Evolutionary conservation across 1,140 invertebrate genomes (phyloP).

Genomic region (Metopolophium dirhodum): DNA sequence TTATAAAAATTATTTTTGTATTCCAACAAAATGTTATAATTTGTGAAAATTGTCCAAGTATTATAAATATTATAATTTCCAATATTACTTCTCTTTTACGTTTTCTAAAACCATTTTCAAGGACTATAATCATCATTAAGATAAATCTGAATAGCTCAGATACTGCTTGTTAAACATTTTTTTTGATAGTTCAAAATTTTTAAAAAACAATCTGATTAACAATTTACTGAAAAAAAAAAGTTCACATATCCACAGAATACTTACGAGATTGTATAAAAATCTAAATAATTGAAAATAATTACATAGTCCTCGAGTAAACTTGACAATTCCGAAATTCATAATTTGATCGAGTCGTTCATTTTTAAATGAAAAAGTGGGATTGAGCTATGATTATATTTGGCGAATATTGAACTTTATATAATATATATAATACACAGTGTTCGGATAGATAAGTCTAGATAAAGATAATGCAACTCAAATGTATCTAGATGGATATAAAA

Average conservation of each 20-base stretch:
- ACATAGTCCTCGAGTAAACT: no score
- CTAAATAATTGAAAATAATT: not conserved
- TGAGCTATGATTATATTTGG: not conserved
- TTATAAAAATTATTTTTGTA: not conserved
- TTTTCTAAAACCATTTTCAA: not conserved
- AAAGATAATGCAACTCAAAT: no score
- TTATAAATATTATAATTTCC: no score
- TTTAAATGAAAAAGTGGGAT: not conserved
- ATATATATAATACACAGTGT: no score
- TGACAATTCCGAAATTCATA: not conserved
- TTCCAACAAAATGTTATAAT: no score
- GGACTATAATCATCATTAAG: no score
- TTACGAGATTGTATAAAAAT: not conserved
- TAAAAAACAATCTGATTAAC: not conserved
- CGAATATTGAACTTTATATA: not conserved
- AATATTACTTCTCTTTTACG: not conserved
- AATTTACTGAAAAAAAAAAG: not conserved
- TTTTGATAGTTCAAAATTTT: not conserved
- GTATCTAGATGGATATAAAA: no score
- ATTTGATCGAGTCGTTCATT: not conserved
- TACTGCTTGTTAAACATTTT: not conserved
- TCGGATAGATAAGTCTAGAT: no score
- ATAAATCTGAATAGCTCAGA: not conserved
- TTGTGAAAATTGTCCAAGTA: no score
- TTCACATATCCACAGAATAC: not conserved